Percentiles rank a stretch among this genome's conserved stretches.
phyloP scores from a whole-genome alignment of 2,888 invertebrate species.

The Mythimna impura region DNA sequence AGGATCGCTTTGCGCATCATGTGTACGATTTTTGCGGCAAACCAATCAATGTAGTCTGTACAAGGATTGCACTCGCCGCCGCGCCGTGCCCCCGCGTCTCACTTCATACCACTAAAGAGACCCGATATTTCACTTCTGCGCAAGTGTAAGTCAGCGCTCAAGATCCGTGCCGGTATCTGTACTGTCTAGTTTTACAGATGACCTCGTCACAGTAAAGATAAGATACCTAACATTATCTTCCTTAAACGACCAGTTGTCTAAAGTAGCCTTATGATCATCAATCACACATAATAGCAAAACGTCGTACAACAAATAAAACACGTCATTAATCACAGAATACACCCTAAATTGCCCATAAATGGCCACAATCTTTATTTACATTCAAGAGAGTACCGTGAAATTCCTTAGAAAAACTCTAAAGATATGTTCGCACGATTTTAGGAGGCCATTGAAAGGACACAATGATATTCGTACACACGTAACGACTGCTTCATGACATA shows the following conservation, averaged over 20 bases:
- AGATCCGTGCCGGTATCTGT: too few relatives aligned
- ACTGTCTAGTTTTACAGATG: not conserved
- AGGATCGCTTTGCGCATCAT: too few relatives aligned
- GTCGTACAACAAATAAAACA: slow-evolving; percentile 74
- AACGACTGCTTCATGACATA: slow-evolving; percentile 77
- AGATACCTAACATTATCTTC: not conserved
- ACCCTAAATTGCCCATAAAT: slow-evolving; percentile 85
- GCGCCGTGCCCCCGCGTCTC: too few relatives aligned
- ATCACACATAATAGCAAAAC: slow-evolving; percentile 71
- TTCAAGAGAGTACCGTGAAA: slow-evolving; percentile 77
- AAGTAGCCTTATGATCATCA: slow-evolving; percentile 64
- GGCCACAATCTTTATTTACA: slow-evolving; percentile 85
- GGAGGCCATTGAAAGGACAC: slow-evolving; percentile 60
- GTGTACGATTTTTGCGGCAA: too few relatives aligned
- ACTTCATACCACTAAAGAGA: too few relatives aligned
- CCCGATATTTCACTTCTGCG: too few relatives aligned
- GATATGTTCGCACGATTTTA: slow-evolving; percentile 82
- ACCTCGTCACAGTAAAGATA: too few relatives aligned
- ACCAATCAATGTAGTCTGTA: too few relatives aligned
- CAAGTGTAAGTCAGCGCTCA: too few relatives aligned
- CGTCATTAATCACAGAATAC: slow-evolving; percentile 81
- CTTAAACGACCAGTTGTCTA: slow-evolving; percentile 8
- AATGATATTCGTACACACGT: slow-evolving; percentile 67
- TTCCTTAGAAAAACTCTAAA: slow-evolving; percentile 70
- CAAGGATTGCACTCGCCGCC: too few relatives aligned